Base-by-base conservation (phyloP, 2,797 vertebrate genomes). In the Eremophila alpestris region DNA sequence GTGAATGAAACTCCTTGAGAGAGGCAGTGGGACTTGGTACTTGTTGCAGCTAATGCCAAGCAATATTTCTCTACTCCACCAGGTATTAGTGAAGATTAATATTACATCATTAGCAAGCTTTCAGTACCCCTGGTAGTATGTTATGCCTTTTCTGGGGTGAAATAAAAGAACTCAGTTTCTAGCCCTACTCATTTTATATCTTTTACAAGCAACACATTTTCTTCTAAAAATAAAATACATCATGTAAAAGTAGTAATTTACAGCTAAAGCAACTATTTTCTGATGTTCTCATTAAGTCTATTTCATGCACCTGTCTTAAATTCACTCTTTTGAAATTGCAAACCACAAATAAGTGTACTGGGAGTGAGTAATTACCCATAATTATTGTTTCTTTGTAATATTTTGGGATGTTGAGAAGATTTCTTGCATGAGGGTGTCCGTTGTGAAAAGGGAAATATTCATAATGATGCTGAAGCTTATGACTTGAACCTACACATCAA, bases 341-440 rank as follows among this genome's bases (percentile, higher is more conserved):
- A 93, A 58, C 55, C 65, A 93, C 79, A 81, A 92, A 81, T 79
- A 96, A 91, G 52, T 67, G 79, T 74, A 64, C 52, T 49, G 49
- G 83, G 91, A 93, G 26, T 65, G 79, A 83, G 85, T 78, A 97
- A 95, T 96, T 91, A 96, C 51, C 40, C 22, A 56, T 87, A 91
- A 95, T 97, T 94, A 79, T 91, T 91, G 85, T 90, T 91, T 92
- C 95, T 94, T 96, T 97, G 93, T 93, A 96, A 82, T 91, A 94
- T 91, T 94, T 94, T 83, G 52, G 80, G 85, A 86, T 82, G 15
- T 90, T 70, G 70, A 68, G 77, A 85, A 83, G 89, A 89, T 92
- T 87, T 91, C 45, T 91, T 93, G 75, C 1, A 0, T 79, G 67
- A 92, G 17, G 9, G 11, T 69, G 48, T 87, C 41, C 51, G 83